Evolutionary conservation across 2,113 vertebrate species (phyloP).

Genomic region (Jacana jacana): DNA sequence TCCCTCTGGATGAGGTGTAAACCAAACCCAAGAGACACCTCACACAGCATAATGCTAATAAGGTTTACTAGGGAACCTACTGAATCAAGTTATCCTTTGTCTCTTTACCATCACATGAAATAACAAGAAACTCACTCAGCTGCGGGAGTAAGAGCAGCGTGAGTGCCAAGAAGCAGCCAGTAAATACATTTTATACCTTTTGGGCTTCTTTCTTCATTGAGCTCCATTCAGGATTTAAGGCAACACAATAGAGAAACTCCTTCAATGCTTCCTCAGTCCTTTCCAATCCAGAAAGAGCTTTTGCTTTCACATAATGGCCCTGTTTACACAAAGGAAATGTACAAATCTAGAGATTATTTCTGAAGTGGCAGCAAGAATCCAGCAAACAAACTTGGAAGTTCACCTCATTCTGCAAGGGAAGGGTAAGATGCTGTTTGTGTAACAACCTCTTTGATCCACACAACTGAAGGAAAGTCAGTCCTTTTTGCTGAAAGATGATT

Average conservation of each 20-base stretch:
- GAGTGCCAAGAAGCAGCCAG: neutral
- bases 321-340: constrained; percentile 52
- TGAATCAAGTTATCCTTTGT: neutral
- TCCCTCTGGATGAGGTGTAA: neutral
- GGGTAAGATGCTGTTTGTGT: neutral
- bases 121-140: neutral
- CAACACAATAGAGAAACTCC: constrained; percentile 88
- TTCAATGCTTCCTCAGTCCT: constrained; percentile 87
- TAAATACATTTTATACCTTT: constrained; percentile 75
- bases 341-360: neutral
- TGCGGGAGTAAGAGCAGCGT: neutral
- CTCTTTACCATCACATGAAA: neutral
- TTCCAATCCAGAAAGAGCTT: constrained; percentile 81
- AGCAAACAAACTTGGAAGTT: neutral
- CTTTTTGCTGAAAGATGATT: neutral
- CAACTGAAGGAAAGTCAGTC: neutral
- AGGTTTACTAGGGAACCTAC: neutral
- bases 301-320: constrained; percentile 88
- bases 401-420: neutral
- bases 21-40: neutral
- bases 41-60: neutral
- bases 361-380: neutral
- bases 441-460: neutral
- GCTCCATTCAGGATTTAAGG: constrained; percentile 88
- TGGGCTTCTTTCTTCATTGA: constrained; percentile 88